Evolutionary conservation across 2,888 invertebrate genomes (phyloP), one percentile per base, ranked within the genome.

Genomic region (Eupeodes luniger): DNA sequence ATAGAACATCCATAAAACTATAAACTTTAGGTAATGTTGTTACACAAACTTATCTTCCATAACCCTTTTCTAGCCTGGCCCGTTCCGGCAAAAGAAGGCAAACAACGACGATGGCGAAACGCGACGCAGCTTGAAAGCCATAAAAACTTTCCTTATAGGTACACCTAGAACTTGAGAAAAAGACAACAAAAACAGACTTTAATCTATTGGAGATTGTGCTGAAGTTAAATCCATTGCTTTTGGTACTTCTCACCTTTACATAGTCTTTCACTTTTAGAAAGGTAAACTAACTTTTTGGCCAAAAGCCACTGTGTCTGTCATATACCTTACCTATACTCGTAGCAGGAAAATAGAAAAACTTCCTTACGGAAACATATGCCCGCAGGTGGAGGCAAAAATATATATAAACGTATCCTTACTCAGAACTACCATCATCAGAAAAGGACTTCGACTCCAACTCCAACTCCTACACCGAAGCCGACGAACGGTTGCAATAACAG

Each of bases 1-100:
- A 67, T 59, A 62, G 87, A 83, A 74, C 87, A 87, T 87, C 84
- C 84, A 84, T 87, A 84, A 87, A 80, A 47, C 80, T 83, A 77
- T 87, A 84, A 87, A 87, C 84, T 87, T 84, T 59, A 27, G 53
- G 61, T 87, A 87, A 87, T 84, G 55, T 84, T 80, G 87, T 84
- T 87, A 77, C 84, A 72, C 55, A 80, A 87, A 87, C 80, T 83
- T 87, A 66, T 66, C 66, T 62, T 55, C 14, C 57, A 27, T 27
- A 16, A n/a, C 34, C 55, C 53, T 36, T 53, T 51, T 11, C 27
- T 51, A 51, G 49, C 16, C 27, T 11, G 74, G 40, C 49, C 40
- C 6, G 6, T 3, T 0, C 5, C 6, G 6, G 9, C 40, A 7
- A 9, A 40, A 5, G 40, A 40, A 3, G 27, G 27, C 27, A 27